Evolutionary conservation across 2,888 invertebrate species (phyloP), one percentile per base, ranked within the genome.

Genomic region (Tanytarsus gracilentus): DNA sequence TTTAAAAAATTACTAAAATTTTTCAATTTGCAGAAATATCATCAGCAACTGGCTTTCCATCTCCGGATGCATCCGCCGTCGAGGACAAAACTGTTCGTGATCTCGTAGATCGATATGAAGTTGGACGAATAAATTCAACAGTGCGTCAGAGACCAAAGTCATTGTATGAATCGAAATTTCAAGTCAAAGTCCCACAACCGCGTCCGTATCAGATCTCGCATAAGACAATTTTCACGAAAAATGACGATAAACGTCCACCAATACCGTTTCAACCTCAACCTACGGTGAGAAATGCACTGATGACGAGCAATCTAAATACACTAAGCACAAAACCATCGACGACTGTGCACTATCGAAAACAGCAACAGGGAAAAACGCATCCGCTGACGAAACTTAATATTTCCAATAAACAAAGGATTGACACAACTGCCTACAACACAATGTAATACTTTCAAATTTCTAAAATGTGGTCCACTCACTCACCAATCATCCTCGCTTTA

Each of bases 351-450:
- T 48, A 29, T 16, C 44, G 58, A 7, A 44, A 80, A 67, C 87
- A 88, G 75, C 92, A 93, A 73, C 92, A 90, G 72, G 93, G 93
- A 67, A 90, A 89, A 75, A 91, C 88, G 69, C 93, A 94, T 79
- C 93, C 94, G 66, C 79, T 94, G 70, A 85, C 91, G 69, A 86
- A 86, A 81, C 81, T 94, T 75, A 85, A 84, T 76, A 79, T 85
- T 75, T 23, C 18, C n/a, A 83, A 80, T 74, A 84, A 86, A 78
- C 80, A 81, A 68, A 79, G 80, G 76, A 79, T 81, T 76, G 86
- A 86, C 75, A 85, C 88, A 78, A 71, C 74, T 66, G 86, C 89
- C 75, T 90, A 88, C 77, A 90, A 90, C 79, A 90, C 89, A 71
- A 89, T 90, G 90, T 90, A 85, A 84, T 23, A 7, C 9, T 33